A percentile compares a stretch with the other conserved stretches of the same genome.
Evolutionary conservation across 2,888 invertebrate species (phyloP).

Genomic region (Falcaria lacertinaria): DNA sequence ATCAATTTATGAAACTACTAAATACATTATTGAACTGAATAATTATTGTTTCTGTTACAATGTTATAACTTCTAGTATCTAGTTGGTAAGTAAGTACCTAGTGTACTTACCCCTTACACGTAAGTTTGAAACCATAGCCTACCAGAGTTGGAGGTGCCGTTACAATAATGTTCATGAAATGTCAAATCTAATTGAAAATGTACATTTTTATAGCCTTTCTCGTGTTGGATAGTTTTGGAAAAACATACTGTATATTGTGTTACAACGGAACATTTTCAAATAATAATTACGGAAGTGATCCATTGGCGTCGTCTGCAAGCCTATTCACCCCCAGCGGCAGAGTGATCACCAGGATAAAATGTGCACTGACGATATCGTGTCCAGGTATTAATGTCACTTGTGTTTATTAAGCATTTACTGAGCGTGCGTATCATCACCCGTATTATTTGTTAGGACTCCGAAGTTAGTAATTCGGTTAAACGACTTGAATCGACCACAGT

Average conservation of each 20-base stretch:
- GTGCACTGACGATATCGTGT: slow-evolving; percentile 42
- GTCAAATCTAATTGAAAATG: slow-evolving; percentile 15
- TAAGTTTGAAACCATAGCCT: slow-evolving; percentile 9
- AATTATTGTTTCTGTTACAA: slow-evolving; percentile 18
- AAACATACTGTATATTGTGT: slow-evolving; percentile 40
- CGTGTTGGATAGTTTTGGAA: slow-evolving; percentile 19
- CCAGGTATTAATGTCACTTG: slow-evolving; percentile 23
- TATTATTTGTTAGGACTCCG: too few species aligned
- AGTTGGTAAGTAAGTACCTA: too few species aligned
- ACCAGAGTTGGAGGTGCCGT: neutral
- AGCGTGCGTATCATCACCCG: too few species aligned
- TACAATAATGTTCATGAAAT: slow-evolving; percentile 21
- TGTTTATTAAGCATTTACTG: too few species aligned
- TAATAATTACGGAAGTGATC: slow-evolving; percentile 49
- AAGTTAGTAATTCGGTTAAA: too few species aligned
- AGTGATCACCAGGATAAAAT: slow-evolving; percentile 36
- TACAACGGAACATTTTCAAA: slow-evolving; percentile 59
- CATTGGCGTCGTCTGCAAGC: slow-evolving; percentile 30
- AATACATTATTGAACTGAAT: slow-evolving; percentile 61
- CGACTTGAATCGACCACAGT: too few species aligned
- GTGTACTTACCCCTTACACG: too few species aligned
- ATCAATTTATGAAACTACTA: slow-evolving; percentile 70
- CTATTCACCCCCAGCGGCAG: slow-evolving; percentile 24
- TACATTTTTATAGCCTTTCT: slow-evolving; percentile 17
- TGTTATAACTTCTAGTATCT: too few species aligned